Conservation (phyloP, 2,888 invertebrate species). For the Himalopsyche anomala region DNA sequence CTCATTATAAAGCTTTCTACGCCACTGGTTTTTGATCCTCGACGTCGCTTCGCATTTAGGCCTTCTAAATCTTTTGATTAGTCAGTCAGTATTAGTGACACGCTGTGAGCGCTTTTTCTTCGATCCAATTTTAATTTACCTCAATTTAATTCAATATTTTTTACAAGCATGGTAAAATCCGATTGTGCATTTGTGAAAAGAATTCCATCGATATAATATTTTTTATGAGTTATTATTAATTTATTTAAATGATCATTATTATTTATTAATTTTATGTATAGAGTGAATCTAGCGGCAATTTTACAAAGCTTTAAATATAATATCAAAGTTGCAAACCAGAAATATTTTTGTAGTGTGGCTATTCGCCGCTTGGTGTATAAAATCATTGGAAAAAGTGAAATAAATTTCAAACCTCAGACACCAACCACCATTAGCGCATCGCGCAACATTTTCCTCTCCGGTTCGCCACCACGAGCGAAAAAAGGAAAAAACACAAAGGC, state of each 20-base stretch:
- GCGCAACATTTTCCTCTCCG: conserved; percentile 53
- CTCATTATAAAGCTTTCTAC: background rate
- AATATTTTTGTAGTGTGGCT: background rate
- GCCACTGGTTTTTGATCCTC: background rate
- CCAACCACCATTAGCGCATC: conserved; percentile 53
- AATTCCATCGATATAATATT: too few relatives aligned
- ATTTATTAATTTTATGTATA: background rate
- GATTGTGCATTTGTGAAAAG: too few relatives aligned
- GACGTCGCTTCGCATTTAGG: background rate
- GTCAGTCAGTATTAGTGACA: background rate
- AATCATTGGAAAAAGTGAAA: background rate
- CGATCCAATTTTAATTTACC: background rate
- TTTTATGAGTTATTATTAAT: background rate
- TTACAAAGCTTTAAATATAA: background rate
- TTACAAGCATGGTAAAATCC: too few relatives aligned
- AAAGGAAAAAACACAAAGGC: conserved; percentile 64
- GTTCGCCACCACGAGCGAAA: conserved; percentile 48
- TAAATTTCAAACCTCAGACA: conserved; percentile 7
- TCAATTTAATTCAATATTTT: background rate
- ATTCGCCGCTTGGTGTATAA: background rate
- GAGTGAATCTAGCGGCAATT: background rate
- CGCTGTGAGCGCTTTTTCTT: background rate
- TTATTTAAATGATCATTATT: background rate
- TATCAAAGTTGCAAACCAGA: background rate
- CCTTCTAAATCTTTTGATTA: conserved; percentile 30